Base-by-base conservation (phyloP, 2,113 vertebrate species). In the Anarhynchus alexandrinus region DNA sequence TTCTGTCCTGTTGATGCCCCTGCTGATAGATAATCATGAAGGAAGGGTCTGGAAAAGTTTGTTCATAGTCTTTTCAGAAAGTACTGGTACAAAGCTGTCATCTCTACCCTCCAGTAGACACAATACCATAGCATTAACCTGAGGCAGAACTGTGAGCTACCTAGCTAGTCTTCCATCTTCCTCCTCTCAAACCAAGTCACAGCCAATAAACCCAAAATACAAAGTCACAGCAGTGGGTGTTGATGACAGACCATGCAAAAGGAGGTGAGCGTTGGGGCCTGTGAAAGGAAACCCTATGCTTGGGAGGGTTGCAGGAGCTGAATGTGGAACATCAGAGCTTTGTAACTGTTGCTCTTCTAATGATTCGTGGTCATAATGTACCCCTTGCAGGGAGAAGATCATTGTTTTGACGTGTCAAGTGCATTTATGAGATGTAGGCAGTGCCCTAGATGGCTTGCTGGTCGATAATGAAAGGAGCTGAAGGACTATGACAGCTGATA, bases 251-350 rank as follows among this genome's bases (percentile, higher is more conserved):
- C 47, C 29, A 7, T 6, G 14, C 52, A 34, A 54, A 88, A 72
- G 21, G 15, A 62, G 18, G 32, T 27, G 36, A 43, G 7, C 3
- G 2, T 34, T 84, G 21, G 18, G 19, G 22, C 21, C 54, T 61
- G 32, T 42, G 49, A 51, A 76, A 36, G 38, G 38, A 84, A 90
- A 25, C 14, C 26, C 14, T 77, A n/a, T 10, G 7, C 29, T 66
- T 86, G 4, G 20, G 17, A 80, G 14, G 16, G 11, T 11, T 86
- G 22, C 45, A 36, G 30, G 36, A 82, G 32, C 38, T 32, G 11
- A 0, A 0, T 14, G 19, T 20, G 47, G 43, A 51, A 67, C 2
- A 55, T 13, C 42, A 82, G 43, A 78, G 8, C 27, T 45, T 47
- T 49, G 2, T 32, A 59, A 51, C 25, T 30, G 19, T 12, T 59